Conservation (phyloP, 2,888 invertebrate species). For the Herminia tarsipennalis region DNA sequence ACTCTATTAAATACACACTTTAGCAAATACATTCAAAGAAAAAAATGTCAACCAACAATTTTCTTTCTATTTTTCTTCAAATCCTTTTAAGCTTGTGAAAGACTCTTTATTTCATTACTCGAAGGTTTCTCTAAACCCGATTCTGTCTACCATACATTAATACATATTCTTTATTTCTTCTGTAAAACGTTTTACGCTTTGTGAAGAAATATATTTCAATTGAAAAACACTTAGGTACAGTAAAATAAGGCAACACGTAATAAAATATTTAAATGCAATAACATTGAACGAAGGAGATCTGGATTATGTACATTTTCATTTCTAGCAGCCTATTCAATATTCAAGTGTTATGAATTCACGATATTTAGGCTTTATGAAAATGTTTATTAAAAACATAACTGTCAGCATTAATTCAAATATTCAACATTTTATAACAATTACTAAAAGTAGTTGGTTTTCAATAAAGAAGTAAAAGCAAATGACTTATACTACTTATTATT, state of each 20-base stretch:
- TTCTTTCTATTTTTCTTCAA: constrained; percentile 11
- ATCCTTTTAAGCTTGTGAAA: constrained; percentile 14
- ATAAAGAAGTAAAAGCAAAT: too few relatives aligned
- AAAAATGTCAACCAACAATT: neutral
- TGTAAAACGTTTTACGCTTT: constrained; percentile 32
- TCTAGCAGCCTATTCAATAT: too few relatives aligned
- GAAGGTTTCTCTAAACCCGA: constrained; percentile 20
- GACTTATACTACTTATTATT: too few relatives aligned
- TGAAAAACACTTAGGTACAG: constrained; percentile 16
- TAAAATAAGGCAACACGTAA: constrained; percentile 9
- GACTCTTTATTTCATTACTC: constrained; percentile 26
- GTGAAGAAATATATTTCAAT: constrained; percentile 26
- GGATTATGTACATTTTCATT: too few relatives aligned
- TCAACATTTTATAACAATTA: too few relatives aligned
- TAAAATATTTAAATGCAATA: too few relatives aligned
- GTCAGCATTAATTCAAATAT: too few relatives aligned
- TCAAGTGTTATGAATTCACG: too few relatives aligned
- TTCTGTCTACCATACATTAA: constrained; percentile 34
- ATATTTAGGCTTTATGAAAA: too few relatives aligned
- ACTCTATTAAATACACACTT: constrained; percentile 2
- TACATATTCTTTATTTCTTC: constrained; percentile 22
- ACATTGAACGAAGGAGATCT: too few relatives aligned
- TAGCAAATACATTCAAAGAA: neutral
- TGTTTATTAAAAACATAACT: too few relatives aligned
- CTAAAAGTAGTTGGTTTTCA: too few relatives aligned